These are phyloP conservation scores for Mustela erminea DNA, from an alignment of 2,797 vertebrate genomes.

Conservation along the genomic window DNA sequence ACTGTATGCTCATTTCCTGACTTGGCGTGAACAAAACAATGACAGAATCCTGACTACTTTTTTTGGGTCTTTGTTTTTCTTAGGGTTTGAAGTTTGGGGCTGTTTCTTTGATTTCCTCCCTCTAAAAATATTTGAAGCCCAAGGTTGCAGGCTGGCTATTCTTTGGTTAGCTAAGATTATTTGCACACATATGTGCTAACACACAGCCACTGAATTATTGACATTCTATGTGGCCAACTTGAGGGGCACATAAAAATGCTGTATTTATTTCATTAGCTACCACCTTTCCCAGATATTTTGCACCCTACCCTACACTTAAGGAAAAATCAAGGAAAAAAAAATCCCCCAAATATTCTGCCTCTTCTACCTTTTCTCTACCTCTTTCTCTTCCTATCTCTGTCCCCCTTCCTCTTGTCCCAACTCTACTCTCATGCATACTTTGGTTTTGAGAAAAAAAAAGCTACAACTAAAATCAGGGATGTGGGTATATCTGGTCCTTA, in stretches of 20 bases:
- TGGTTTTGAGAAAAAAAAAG: not conserved
- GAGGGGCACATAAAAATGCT: not conserved
- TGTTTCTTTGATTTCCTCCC: constrained; percentile 50
- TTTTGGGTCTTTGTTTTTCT: constrained; percentile 61
- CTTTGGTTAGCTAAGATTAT: not conserved
- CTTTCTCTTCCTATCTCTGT: not conserved
- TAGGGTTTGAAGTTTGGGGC: constrained; percentile 12
- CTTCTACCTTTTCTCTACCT: not conserved
- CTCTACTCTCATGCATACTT: not conserved
- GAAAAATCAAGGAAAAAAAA: not conserved
- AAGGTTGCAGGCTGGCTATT: not conserved
- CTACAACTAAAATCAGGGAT: not conserved
- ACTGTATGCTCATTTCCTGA: constrained; percentile 17
- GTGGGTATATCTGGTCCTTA: not conserved
- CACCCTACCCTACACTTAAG: not conserved
- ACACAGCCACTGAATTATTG: not conserved
- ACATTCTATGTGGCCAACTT: not conserved
- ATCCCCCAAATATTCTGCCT: not conserved
- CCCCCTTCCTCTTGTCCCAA: not conserved
- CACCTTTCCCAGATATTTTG: not conserved
- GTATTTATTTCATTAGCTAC: not conserved
- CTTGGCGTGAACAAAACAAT: not conserved
- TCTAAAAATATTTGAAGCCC: not conserved
- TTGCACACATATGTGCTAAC: rapidly evolving
- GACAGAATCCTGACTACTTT: constrained; percentile 18